A percentile compares a stretch with the other conserved stretches of the same genome.
phyloP scores from a whole-genome alignment of 1,140 invertebrate species.

The Zaprionus africanus region DNA sequence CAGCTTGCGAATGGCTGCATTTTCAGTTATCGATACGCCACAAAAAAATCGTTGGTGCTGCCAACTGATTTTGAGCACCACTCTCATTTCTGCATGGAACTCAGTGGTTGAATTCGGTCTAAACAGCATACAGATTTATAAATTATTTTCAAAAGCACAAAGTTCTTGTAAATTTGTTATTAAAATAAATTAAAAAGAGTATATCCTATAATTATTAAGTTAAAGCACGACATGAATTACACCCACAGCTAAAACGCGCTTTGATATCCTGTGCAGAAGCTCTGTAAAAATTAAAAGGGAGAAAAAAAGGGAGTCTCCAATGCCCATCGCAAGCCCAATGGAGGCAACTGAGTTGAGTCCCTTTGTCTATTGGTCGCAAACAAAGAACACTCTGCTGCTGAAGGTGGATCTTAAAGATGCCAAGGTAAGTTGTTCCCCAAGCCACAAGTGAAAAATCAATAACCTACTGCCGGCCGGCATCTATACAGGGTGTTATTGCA shows the following conservation, averaged over 20 bases:
- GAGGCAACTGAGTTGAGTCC: conserved; percentile 87
- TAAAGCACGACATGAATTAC: neutral
- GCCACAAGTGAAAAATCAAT: conserved; percentile 65
- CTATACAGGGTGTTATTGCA: conserved; percentile 55
- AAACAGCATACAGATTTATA: neutral
- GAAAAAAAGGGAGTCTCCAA: conserved; percentile 25
- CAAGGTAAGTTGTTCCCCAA: conserved; percentile 46
- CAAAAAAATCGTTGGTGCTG: conserved; percentile 19
- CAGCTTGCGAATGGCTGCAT: neutral
- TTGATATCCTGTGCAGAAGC: neutral
- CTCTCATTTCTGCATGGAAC: neutral
- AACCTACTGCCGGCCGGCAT: conserved; percentile 4
- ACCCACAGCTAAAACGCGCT: neutral
- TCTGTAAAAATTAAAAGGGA: neutral
- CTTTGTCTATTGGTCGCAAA: conserved; percentile 97
- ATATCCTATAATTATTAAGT: neutral
- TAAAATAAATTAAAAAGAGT: neutral
- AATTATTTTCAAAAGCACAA: neutral
- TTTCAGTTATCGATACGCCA: conserved; percentile 12
- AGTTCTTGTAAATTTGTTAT: neutral
- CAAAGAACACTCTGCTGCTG: conserved; percentile 89
- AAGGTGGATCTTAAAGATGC: conserved; percentile 94
- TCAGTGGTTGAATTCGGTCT: conserved; percentile 2
- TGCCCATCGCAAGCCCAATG: conserved; percentile 28
- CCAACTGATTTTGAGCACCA: neutral